Evolutionary conservation across 2,888 invertebrate species (phyloP).

Genomic region (Tetheella fluctuosa): DNA sequence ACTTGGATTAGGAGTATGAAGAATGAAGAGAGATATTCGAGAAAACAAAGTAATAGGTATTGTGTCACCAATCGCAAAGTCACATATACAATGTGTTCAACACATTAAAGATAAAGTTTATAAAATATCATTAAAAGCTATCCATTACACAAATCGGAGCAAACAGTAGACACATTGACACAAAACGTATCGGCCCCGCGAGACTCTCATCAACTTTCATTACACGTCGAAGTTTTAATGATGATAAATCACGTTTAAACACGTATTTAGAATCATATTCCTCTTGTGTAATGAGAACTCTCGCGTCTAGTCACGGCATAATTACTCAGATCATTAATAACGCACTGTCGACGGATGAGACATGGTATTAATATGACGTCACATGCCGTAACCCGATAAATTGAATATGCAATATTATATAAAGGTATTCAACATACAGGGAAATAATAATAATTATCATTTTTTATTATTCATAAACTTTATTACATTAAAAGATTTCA

Average conservation of each 20-base stretch:
- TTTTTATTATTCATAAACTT: no score
- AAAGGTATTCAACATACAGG: neutral
- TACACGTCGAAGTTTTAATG: slow-evolving; percentile 66
- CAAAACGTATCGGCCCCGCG: slow-evolving; percentile 44
- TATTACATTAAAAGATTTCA: no score
- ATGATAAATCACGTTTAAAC: slow-evolving; percentile 66
- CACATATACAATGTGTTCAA: no score
- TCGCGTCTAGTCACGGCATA: slow-evolving; percentile 56
- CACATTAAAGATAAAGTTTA: neutral
- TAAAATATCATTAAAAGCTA: slow-evolving; percentile 1
- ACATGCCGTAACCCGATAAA: slow-evolving; percentile 50
- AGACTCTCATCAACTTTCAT: slow-evolving; percentile 55
- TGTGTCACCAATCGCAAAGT: no score
- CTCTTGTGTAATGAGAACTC: slow-evolving; percentile 55
- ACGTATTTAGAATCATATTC: slow-evolving; percentile 60
- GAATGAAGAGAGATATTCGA: no score
- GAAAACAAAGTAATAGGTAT: no score
- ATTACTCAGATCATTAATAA: slow-evolving; percentile 74
- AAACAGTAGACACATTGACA: slow-evolving; percentile 13
- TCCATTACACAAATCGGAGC: neutral
- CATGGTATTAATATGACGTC: slow-evolving; percentile 63
- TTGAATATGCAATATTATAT: slow-evolving; percentile 34
- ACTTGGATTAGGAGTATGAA: neutral
- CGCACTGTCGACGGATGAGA: slow-evolving; percentile 59
- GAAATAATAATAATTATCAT: no score